phyloP scores from a whole-genome alignment of 2,888 invertebrate species.

The Anthophora plumipes region DNA sequence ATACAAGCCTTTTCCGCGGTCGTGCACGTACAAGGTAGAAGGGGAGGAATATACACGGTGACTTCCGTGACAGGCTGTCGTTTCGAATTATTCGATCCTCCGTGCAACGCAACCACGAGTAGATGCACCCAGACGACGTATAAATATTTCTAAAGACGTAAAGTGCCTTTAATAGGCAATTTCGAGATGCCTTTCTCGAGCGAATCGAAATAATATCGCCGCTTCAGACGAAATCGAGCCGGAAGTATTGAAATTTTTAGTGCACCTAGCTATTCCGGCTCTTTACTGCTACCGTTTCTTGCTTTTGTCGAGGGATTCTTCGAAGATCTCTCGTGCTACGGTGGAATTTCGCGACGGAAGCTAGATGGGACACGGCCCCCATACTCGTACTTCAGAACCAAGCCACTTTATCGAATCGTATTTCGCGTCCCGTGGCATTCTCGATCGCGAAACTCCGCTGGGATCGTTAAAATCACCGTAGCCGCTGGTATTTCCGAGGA shows the following conservation, averaged over 20 bases:
- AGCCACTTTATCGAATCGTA: constrained; percentile 3
- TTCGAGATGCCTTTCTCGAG: constrained; percentile 1
- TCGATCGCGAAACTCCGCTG: not conserved
- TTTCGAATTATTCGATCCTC: not conserved
- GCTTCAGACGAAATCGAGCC: not conserved
- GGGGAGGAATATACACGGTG: no score
- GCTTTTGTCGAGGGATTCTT: constrained; percentile 3
- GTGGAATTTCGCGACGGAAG: not conserved
- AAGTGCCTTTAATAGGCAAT: not conserved
- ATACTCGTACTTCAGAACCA: not conserved
- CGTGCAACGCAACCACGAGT: no score
- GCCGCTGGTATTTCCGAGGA: not conserved
- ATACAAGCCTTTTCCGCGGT: no score
- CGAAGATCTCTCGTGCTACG: not conserved
- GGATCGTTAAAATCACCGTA: constrained; percentile 31
- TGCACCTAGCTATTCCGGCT: not conserved
- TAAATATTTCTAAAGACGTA: not conserved
- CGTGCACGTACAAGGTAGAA: no score
- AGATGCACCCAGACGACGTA: not conserved
- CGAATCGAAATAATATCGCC: constrained; percentile 1
- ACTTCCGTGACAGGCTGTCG: not conserved
- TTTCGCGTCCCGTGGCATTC: not conserved
- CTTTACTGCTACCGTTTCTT: not conserved
- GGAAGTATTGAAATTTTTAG: constrained; percentile 17
- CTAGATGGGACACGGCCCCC: not conserved